phyloP scores from a whole-genome alignment of 2,888 invertebrate genomes.

The Hirtodrosophila histrioides region DNA sequence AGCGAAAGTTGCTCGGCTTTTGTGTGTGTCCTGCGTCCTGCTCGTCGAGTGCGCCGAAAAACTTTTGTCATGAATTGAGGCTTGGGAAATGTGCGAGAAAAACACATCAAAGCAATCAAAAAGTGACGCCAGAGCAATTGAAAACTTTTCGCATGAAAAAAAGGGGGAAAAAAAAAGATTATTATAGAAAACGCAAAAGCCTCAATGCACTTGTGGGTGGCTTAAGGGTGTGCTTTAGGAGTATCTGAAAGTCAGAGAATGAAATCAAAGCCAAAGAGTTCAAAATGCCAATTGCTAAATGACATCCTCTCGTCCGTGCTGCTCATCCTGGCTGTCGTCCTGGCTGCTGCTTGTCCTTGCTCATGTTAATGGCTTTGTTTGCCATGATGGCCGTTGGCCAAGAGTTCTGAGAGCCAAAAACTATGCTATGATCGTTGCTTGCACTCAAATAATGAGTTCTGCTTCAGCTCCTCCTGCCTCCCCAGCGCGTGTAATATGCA shows the following conservation, averaged over 20 bases:
- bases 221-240: neutral
- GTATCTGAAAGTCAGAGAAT: no score
- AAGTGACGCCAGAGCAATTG: constrained; percentile 80
- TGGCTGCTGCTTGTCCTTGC: constrained; percentile 25
- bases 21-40: constrained; percentile 28
- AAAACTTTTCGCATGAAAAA: constrained; percentile 75
- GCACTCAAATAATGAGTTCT: constrained; percentile 62
- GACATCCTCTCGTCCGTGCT: constrained; percentile 17
- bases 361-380: constrained; percentile 76
- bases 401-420: constrained; percentile 38
- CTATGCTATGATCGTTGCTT: constrained; percentile 36
- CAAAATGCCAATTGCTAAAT: constrained; percentile 65
- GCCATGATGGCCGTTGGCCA: constrained; percentile 69
- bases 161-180: constrained; percentile 37
- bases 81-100: constrained; percentile 78
- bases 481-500: neutral
- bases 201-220: constrained; percentile 33
- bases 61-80: constrained; percentile 79
- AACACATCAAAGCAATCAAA: constrained; percentile 80
- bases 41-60: constrained; percentile 44
- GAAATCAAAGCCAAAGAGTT: constrained; percentile 33
- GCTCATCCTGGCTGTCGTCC: neutral
- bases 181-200: constrained; percentile 63
- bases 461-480: neutral
- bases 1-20: constrained; percentile 74